phyloP scores from a whole-genome alignment of 2,797 vertebrate genomes.

The Falco rusticolus region DNA sequence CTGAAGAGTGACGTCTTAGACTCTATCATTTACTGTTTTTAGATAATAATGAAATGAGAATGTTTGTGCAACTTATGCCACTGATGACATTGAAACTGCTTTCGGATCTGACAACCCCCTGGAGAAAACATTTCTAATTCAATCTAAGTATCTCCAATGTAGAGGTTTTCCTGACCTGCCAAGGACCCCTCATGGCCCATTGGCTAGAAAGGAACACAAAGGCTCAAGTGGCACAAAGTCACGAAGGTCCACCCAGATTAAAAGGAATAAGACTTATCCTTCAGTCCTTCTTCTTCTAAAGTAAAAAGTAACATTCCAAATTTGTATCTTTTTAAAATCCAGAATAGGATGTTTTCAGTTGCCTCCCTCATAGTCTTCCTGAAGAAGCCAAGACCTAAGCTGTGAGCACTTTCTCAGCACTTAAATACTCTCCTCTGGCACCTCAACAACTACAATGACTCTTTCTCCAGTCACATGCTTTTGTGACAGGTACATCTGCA shows the following conservation, averaged over 20 bases:
- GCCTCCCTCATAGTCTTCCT: background rate
- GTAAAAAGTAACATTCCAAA: background rate
- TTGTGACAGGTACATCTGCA: background rate
- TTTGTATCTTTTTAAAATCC: background rate
- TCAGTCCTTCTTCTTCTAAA: background rate
- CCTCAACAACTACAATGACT: background rate
- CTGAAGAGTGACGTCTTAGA: background rate
- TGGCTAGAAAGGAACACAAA: background rate
- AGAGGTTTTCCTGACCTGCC: background rate
- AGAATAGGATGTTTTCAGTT: background rate
- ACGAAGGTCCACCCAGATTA: background rate
- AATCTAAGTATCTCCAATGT: background rate
- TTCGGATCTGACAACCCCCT: background rate
- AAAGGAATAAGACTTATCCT: background rate
- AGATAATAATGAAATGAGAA: background rate
- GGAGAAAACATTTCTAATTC: background rate
- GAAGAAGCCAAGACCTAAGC: background rate
- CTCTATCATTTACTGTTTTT: background rate
- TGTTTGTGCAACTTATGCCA: background rate
- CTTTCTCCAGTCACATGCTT: background rate
- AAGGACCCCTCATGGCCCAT: accelerated
- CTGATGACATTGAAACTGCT: background rate
- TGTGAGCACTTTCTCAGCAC: background rate
- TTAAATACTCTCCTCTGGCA: background rate
- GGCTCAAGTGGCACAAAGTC: background rate